A percentile compares a stretch with the other conserved stretches of the same genome.
Evolutionary conservation across 2,888 invertebrate species (phyloP).

Genomic region (Platycheirus rosarum): DNA sequence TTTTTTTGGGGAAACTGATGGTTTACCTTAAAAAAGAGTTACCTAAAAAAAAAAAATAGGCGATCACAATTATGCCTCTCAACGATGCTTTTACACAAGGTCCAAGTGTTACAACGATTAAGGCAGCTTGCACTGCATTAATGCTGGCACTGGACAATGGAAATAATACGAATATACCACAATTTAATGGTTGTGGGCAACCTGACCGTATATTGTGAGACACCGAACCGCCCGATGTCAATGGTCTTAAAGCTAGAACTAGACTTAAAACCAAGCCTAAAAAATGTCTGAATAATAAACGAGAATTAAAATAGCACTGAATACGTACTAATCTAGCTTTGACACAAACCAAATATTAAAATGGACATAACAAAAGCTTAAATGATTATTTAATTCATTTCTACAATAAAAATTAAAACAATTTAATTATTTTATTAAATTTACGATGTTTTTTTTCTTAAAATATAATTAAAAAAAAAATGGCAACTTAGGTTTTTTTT

Average conservation of each 20-base stretch:
- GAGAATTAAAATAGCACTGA: background rate
- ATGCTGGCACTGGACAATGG: background rate
- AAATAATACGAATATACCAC: background rate
- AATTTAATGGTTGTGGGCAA: slow-evolving; percentile 31
- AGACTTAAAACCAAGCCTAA: background rate
- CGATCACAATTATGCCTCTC: slow-evolving; percentile 16
- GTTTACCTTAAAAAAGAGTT: background rate
- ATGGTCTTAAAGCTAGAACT: background rate
- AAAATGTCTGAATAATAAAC: background rate
- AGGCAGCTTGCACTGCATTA: too few relatives aligned
- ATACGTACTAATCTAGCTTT: background rate
- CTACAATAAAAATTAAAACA: too few relatives aligned
- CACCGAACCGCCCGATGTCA: slow-evolving; percentile 1
- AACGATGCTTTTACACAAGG: slow-evolving; percentile 1
- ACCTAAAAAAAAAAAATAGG: background rate
- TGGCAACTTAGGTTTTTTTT: too few relatives aligned
- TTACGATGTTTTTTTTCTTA: too few relatives aligned
- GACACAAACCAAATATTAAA: background rate
- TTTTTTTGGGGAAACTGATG: too few relatives aligned
- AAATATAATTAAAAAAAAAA: too few relatives aligned
- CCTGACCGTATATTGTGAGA: slow-evolving; percentile 22
- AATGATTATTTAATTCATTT: too few relatives aligned
- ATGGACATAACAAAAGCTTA: background rate
- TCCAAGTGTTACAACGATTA: background rate
- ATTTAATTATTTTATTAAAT: too few relatives aligned